phyloP scores from a whole-genome alignment of 2,113 vertebrate species.

The Microtus oregoni region DNA sequence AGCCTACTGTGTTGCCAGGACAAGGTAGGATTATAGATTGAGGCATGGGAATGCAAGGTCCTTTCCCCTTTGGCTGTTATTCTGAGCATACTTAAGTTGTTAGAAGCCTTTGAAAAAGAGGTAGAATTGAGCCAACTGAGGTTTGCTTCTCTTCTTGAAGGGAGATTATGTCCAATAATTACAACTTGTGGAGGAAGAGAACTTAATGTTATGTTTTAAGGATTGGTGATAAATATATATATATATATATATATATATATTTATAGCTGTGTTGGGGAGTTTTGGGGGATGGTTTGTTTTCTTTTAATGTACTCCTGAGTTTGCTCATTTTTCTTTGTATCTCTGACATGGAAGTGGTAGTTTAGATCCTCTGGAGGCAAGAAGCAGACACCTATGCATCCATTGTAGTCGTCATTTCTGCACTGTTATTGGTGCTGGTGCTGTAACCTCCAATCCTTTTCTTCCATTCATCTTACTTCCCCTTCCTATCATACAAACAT shows the following conservation, averaged over 20 bases:
- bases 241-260: too few relatives aligned
- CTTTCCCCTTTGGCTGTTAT: slow-evolving; percentile 45
- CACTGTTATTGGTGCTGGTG: neutral
- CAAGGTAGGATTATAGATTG: neutral
- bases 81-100: slow-evolving; percentile 4
- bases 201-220: slow-evolving; percentile 25
- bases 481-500: neutral
- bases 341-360: neutral
- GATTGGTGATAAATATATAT: neutral
- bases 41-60: neutral
- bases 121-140: neutral
- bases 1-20: neutral
- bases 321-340: neutral
- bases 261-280: neutral
- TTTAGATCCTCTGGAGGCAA: slow-evolving; percentile 22
- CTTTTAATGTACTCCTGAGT: neutral
- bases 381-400: neutral
- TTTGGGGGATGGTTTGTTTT: neutral
- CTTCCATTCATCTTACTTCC: neutral
- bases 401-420: neutral
- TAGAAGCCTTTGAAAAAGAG: slow-evolving; percentile 38
- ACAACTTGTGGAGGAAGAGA: slow-evolving; percentile 19
- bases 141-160: slow-evolving; percentile 27
- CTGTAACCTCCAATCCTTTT: neutral
- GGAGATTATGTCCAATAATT: slow-evolving; percentile 14